Evolutionary conservation across 2,113 vertebrate genomes (phyloP).

Genomic region (Eptesicus fuscus): DNA sequence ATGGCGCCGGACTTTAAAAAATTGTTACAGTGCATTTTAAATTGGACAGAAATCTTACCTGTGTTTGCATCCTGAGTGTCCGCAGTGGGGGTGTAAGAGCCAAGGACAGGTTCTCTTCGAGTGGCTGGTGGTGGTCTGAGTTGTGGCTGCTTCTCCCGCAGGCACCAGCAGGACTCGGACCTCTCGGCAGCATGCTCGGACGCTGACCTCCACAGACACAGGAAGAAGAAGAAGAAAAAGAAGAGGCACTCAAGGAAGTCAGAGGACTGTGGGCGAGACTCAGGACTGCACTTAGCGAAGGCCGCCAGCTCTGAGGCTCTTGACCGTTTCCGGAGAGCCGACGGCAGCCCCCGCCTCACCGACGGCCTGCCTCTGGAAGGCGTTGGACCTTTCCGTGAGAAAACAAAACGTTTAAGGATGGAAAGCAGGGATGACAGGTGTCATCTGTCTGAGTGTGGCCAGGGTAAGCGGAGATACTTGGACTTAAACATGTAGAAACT

Average conservation of each 20-base stretch:
- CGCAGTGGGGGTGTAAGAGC: fast-evolving
- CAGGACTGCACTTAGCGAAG: conserved; percentile 62
- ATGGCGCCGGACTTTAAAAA: background rate
- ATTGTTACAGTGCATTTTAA: fast-evolving
- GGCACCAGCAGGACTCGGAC: conserved; percentile 81
- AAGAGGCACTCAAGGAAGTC: conserved; percentile 79
- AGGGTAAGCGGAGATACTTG: conserved; percentile 74
- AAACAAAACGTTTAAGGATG: conserved; percentile 50
- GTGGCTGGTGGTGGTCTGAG: background rate
- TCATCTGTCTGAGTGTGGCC: conserved; percentile 45
- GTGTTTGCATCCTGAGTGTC: fast-evolving
- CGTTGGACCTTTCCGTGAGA: conserved; percentile 66
- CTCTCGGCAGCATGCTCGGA: conserved; percentile 79
- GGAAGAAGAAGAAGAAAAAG: conserved; percentile 89
- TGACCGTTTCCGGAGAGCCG: conserved; percentile 47
- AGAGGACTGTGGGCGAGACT: conserved; percentile 66
- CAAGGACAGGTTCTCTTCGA: fast-evolving
- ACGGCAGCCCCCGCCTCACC: conserved; percentile 45
- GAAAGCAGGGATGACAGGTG: conserved; percentile 64
- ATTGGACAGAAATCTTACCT: background rate
- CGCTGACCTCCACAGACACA: conserved; percentile 83
- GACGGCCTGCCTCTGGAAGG: conserved; percentile 58
- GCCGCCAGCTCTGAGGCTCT: conserved; percentile 45
- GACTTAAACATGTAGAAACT: background rate
- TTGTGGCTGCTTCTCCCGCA: conserved; percentile 54